Conservation (phyloP, 92 coral and sea anemone genomes). For the Palythoa grandis region DNA sequence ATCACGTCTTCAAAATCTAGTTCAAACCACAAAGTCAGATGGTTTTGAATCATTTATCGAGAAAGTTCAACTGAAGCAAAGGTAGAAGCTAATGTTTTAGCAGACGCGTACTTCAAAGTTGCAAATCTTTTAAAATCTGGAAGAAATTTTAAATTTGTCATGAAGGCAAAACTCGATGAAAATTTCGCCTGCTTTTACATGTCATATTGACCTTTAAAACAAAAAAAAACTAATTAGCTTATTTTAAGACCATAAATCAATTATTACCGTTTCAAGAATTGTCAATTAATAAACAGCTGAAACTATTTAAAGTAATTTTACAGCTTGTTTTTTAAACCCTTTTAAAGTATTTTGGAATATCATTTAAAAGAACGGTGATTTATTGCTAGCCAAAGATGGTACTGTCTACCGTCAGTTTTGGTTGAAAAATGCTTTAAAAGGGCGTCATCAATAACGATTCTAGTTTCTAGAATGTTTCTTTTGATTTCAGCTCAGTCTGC, state of each 20-base stretch:
- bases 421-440: background rate
- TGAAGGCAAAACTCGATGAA: background rate
- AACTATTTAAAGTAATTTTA: background rate
- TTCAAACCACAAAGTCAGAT: conserved; percentile 20
- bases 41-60: conserved; percentile 40
- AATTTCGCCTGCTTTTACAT: background rate
- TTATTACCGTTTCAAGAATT: conserved; percentile 6
- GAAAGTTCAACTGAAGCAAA: background rate
- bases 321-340: background rate
- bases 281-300: conserved; percentile 40
- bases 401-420: background rate
- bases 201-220: background rate
- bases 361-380: background rate
- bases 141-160: too few relatives aligned
- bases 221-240: background rate
- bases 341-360: background rate
- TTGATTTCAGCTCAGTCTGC: background rate
- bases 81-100: too few relatives aligned
- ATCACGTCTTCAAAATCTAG: conserved; percentile 7
- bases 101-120: too few relatives aligned
- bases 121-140: too few relatives aligned
- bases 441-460: background rate
- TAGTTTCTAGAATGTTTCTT: background rate
- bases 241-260: conserved; percentile 26
- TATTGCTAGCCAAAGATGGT: background rate